Base-by-base conservation (phyloP, 1,140 invertebrate species). In the Macrobrachium nipponense region DNA sequence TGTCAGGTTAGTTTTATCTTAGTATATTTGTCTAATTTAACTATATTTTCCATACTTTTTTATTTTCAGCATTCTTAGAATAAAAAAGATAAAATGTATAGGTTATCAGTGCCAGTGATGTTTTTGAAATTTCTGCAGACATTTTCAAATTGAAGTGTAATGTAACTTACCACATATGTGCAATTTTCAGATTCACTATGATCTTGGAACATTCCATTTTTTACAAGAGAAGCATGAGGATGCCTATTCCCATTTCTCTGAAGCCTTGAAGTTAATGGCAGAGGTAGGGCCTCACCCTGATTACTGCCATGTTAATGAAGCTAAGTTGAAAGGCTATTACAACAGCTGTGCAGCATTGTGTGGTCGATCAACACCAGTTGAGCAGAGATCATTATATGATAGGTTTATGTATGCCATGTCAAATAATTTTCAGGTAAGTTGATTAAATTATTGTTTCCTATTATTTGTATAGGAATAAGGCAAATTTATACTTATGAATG, bases 181-280 rank as follows among this genome's bases (percentile, higher is more conserved):
- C 51, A 51, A 51, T 51, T 51, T 75, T 8, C 84, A 86, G 84
- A 86, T 86, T 58, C 84, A 86, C 58, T 86, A 80, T 80, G 84
- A 86, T 64, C 72, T 86, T 7, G 84, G 84, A 64, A 72, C 84
- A 61, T 86, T 80, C 44, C 84, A 86, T 72, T 86, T 75, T 70
- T 78, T 86, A n/a, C 77, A 86, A 60, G 84, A 86, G 61, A 80
- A 72, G 27, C 80, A 80, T 72, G 84, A 86, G 64, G 84, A 86
- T 80, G 84, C 75, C 18, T 80, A 64, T 80, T 86, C 84, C 51
- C 84, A 86, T 72, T 86, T 86, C 59, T 58, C 77, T 44, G 84
- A 86, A 62, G 84, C 84, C 10, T 36, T 59, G n/a, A 86, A 86
- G 66, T 43, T 86, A 15, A 27, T 86, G 36, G 61, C 68, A 17